Evolutionary conservation across 2,888 invertebrate species (phyloP).

Genomic region (Heliothis peltigera): DNA sequence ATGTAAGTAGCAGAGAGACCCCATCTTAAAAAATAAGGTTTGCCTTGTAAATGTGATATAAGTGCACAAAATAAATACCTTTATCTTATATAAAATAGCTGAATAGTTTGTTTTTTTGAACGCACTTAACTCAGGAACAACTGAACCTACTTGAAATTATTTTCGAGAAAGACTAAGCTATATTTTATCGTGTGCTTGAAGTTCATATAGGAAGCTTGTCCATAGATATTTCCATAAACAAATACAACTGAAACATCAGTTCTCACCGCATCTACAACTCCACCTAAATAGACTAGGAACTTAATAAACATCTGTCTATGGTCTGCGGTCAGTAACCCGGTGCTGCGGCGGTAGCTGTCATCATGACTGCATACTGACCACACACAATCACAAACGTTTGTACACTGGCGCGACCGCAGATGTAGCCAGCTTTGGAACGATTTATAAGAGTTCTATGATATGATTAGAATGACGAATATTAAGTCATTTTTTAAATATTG

Average conservation of each 20-base stretch:
- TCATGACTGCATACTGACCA: background rate
- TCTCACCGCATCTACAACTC: background rate
- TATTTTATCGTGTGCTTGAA: too few relatives aligned
- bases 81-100: too few relatives aligned
- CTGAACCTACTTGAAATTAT: too few relatives aligned
- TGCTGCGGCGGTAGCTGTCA: background rate
- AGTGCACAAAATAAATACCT: too few relatives aligned
- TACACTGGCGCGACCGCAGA: background rate
- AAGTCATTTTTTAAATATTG: background rate
- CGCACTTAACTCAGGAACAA: too few relatives aligned
- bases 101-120: too few relatives aligned
- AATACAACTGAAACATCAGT: background rate
- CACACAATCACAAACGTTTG: conserved; percentile 11
- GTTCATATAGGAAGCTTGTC: too few relatives aligned
- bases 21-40: too few relatives aligned
- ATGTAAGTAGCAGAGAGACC: too few relatives aligned
- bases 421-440: background rate
- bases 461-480: background rate
- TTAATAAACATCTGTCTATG: background rate
- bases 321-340: conserved; percentile 8
- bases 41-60: too few relatives aligned
- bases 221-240: background rate
- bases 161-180: too few relatives aligned
- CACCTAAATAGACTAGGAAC: background rate
- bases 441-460: background rate